These are phyloP conservation scores for Globia sparganii DNA, from an alignment of 2,888 invertebrate genomes.

Conservation along the genomic window DNA sequence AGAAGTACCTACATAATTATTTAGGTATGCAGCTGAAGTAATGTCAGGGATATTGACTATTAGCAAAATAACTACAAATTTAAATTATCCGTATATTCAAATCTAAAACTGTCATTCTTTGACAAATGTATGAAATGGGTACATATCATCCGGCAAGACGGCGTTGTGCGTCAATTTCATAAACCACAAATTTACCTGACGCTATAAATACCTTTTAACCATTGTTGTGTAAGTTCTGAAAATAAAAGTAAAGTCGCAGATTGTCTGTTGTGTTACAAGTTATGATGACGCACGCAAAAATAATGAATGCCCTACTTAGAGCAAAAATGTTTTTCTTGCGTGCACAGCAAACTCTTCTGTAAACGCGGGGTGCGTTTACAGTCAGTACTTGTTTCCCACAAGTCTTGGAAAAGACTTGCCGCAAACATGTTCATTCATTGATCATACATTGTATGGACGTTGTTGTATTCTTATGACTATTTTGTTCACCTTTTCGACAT, in stretches of 20 bases:
- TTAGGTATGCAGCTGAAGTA: background rate
- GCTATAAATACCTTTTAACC: background rate
- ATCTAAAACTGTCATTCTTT: no score
- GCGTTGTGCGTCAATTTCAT: background rate
- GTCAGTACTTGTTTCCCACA: background rate
- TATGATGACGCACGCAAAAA: conserved; percentile 4
- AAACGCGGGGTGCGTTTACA: no score
- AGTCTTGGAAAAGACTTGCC: background rate
- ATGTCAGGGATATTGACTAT: background rate
- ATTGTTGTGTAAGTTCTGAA: no score
- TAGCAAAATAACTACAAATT: background rate
- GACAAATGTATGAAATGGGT: background rate
- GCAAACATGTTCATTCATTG: background rate
- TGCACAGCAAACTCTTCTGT: background rate
- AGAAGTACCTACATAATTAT: no score
- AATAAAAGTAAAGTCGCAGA: background rate
- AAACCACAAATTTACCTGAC: background rate
- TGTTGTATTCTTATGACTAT: background rate
- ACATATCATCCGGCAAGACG: background rate
- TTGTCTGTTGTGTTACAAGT: conserved; percentile 3
- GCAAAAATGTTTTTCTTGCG: background rate
- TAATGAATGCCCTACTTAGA: background rate
- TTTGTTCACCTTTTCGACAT: no score
- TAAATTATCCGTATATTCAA: no score
- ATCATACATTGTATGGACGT: no score